Evolutionary conservation across 2,888 invertebrate species (phyloP).

Genomic region (Rhorus exstirpatorius): DNA sequence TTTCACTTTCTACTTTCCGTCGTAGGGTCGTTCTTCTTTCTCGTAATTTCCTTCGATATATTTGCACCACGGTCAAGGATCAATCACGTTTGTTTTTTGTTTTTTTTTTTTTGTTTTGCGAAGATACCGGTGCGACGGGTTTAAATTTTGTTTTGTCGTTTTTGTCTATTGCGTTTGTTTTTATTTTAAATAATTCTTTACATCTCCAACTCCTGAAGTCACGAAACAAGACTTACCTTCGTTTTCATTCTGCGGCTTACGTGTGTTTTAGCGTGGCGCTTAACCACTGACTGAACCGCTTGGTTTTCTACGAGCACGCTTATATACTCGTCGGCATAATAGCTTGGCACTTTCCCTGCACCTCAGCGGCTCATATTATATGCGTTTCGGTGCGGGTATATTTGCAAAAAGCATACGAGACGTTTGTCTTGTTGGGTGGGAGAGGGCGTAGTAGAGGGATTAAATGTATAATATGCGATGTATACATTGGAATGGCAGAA

Average conservation of each 20-base stretch:
- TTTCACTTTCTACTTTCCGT: constrained; percentile 68
- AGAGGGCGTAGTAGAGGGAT: constrained; percentile 12
- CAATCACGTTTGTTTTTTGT: constrained; percentile 34
- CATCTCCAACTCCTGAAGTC: constrained; percentile 5
- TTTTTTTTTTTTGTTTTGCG: background rate
- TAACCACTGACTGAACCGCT: constrained; percentile 85
- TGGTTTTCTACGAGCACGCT: constrained; percentile 82
- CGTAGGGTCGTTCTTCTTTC: constrained; percentile 9
- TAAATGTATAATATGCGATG: background rate
- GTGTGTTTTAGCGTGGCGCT: constrained; percentile 83
- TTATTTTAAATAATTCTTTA: background rate
- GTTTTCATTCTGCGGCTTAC: constrained; percentile 82
- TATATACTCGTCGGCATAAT: constrained; percentile 84
- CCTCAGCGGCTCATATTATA: constrained; percentile 81
- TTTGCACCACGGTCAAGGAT: constrained; percentile 11
- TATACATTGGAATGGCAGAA: constrained; percentile 28
- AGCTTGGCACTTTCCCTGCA: constrained; percentile 84
- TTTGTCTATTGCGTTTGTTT: constrained; percentile 12
- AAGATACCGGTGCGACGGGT: background rate
- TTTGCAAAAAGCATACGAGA: constrained; percentile 76
- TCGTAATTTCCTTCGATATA: constrained; percentile 33
- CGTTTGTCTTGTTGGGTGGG: constrained; percentile 42
- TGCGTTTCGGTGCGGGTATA: constrained; percentile 76
- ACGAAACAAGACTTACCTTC: constrained; percentile 79
- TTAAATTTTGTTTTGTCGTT: background rate